phyloP scores from a whole-genome alignment of 2,113 vertebrate species.

The Megaptera novaeangliae region DNA sequence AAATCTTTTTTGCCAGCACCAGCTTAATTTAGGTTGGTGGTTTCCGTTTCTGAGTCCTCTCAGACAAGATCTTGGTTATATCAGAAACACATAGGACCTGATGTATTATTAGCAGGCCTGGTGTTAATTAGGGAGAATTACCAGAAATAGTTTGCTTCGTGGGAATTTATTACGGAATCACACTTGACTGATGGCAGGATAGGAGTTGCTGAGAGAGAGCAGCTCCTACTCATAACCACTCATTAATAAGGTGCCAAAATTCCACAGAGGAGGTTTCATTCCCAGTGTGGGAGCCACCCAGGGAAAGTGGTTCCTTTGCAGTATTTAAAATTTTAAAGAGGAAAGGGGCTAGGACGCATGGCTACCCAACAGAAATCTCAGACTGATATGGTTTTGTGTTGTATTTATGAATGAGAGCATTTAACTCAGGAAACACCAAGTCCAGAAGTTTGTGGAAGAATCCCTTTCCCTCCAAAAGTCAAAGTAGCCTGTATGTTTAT shows the following conservation, averaged over 20 bases:
- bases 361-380: slow-evolving; percentile 69
- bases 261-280: slow-evolving; percentile 81
- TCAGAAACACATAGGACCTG: slow-evolving; percentile 85
- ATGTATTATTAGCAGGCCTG: slow-evolving; percentile 85
- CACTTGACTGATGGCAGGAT: slow-evolving; percentile 84
- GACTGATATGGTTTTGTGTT: slow-evolving; percentile 56
- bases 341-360: slow-evolving; percentile 69
- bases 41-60: slow-evolving; percentile 79
- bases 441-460: slow-evolving; percentile 60
- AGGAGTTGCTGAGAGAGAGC: slow-evolving; percentile 85
- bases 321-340: slow-evolving; percentile 82
- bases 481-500: slow-evolving; percentile 49
- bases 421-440: slow-evolving; percentile 50
- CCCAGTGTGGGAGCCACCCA: slow-evolving; percentile 79
- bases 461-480: slow-evolving; percentile 37
- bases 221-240: slow-evolving; percentile 84
- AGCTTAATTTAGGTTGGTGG: slow-evolving; percentile 80
- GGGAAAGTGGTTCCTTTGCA: slow-evolving; percentile 78
- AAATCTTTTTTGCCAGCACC: slow-evolving; percentile 81
- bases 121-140: slow-evolving; percentile 89
- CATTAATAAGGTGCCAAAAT: slow-evolving; percentile 88
- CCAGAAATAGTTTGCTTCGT: slow-evolving; percentile 86
- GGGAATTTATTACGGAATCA: slow-evolving; percentile 86
- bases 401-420: slow-evolving; percentile 71
- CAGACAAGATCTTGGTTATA: slow-evolving; percentile 88